Percentiles rank a stretch among this genome's conserved stretches.
phyloP scores from a whole-genome alignment of 2,888 invertebrate species.

The Zygothrica quintamaculata region DNA sequence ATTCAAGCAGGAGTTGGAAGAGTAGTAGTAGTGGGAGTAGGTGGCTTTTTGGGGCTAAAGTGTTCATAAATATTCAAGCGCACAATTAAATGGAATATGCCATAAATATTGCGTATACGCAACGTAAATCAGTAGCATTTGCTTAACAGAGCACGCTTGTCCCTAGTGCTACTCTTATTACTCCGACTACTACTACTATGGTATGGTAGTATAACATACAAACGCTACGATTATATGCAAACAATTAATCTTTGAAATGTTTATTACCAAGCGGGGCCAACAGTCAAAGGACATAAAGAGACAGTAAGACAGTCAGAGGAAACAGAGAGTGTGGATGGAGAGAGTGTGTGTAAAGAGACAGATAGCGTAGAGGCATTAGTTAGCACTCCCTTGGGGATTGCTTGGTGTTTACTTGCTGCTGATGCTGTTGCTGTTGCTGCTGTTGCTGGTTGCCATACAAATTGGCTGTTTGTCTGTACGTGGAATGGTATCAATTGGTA shows the following conservation, averaged over 20 bases:
- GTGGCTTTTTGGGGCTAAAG: conserved; percentile 30
- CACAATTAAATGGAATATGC: conserved; percentile 76
- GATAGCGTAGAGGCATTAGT: too few species aligned
- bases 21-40: background rate
- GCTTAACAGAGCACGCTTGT: background rate
- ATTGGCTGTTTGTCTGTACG: conserved; percentile 58
- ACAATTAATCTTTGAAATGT: conserved; percentile 72
- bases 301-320: conserved; percentile 9
- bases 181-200: too few species aligned
- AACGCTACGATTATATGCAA: conserved; percentile 67
- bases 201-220: too few species aligned
- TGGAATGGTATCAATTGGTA: conserved; percentile 57
- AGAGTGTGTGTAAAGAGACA: too few species aligned
- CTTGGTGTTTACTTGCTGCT: background rate
- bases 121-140: conserved; percentile 66
- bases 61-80: conserved; percentile 74
- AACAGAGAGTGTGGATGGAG: too few species aligned
- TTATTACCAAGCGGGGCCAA: conserved; percentile 56
- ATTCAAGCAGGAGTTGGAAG: conserved; percentile 49
- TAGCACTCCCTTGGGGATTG: conserved; percentile 43
- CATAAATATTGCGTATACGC: conserved; percentile 75
- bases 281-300: too few species aligned
- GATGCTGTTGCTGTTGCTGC: background rate
- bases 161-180: too few species aligned
- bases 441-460: conserved; percentile 40